Conservation (phyloP, 2,888 invertebrate species). For the Crossocerus cetratus region DNA sequence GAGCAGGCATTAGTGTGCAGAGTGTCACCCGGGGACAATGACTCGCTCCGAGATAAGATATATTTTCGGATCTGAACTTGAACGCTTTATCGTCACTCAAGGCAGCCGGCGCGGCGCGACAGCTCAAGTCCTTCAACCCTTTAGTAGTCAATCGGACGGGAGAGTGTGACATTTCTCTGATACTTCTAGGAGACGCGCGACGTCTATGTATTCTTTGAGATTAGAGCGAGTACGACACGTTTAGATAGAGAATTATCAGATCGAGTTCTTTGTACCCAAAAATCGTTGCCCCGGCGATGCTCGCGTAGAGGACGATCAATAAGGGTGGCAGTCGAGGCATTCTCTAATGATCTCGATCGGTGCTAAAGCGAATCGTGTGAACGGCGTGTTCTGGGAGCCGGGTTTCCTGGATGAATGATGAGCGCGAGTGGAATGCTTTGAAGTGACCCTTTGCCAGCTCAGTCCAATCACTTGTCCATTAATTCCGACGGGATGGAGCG, state of each 20-base stretch:
- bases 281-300: slow-evolving; percentile 10
- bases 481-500: slow-evolving; percentile 2
- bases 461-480: slow-evolving; percentile 21
- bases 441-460: background rate
- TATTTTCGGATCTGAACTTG: slow-evolving; percentile 53
- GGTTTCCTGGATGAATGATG: slow-evolving; percentile 8
- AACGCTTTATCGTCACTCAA: slow-evolving; percentile 35
- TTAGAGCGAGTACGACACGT: background rate
- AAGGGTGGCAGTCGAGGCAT: slow-evolving; percentile 12
- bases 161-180: background rate
- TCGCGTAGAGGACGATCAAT: slow-evolving; percentile 7
- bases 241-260: background rate
- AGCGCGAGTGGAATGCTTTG: slow-evolving; percentile 11
- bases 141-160: background rate
- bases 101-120: slow-evolving; percentile 4
- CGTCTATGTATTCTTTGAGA: background rate
- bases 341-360: slow-evolving; percentile 9
- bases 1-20: slow-evolving; percentile 29
- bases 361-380: background rate
- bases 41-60: slow-evolving; percentile 59
- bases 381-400: background rate
- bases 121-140: slow-evolving; percentile 7
- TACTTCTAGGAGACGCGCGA: background rate
- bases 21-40: slow-evolving; percentile 43
- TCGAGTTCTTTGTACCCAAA: slow-evolving; percentile 20